These are phyloP conservation scores for Cossypha dichroa DNA, from an alignment of 2,797 vertebrate genomes.

Conservation along the genomic window DNA sequence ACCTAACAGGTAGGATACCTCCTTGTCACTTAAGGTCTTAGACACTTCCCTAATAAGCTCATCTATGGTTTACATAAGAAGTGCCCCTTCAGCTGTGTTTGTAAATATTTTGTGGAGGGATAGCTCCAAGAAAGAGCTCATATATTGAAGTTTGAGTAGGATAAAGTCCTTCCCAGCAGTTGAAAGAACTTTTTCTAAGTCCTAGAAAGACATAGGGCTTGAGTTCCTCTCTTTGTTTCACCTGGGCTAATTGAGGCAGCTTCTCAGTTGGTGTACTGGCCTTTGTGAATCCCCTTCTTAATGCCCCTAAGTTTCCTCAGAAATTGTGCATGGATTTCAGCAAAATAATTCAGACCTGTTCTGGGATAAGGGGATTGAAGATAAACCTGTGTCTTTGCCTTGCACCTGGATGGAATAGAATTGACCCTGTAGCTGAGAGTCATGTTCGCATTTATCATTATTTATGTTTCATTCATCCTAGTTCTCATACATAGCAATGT, in stretches of 20 bases:
- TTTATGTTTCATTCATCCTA: not conserved
- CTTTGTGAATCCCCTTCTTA: not conserved
- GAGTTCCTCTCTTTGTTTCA: not conserved
- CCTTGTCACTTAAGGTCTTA: not conserved
- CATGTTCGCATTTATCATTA: not conserved
- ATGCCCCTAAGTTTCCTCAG: not conserved
- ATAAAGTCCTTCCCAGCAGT: not conserved
- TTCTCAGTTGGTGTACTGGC: not conserved
- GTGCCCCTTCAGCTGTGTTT: not conserved
- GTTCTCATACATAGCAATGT: not conserved
- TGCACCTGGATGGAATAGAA: not conserved
- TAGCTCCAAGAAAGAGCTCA: not conserved
- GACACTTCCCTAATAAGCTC: fast-evolving
- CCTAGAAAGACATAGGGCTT: not conserved
- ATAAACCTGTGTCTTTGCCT: not conserved
- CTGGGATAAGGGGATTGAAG: not conserved
- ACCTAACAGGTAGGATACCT: not conserved
- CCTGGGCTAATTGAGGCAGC: not conserved
- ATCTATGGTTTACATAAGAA: not conserved
- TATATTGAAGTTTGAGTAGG: not conserved
- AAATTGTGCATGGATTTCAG: not conserved
- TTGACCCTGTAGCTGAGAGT: not conserved
- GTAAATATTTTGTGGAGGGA: not conserved
- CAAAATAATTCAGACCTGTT: not conserved
- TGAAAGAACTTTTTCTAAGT: not conserved